Base-by-base conservation (phyloP, 1,140 invertebrate genomes). In the Drosophila novamexicana region DNA sequence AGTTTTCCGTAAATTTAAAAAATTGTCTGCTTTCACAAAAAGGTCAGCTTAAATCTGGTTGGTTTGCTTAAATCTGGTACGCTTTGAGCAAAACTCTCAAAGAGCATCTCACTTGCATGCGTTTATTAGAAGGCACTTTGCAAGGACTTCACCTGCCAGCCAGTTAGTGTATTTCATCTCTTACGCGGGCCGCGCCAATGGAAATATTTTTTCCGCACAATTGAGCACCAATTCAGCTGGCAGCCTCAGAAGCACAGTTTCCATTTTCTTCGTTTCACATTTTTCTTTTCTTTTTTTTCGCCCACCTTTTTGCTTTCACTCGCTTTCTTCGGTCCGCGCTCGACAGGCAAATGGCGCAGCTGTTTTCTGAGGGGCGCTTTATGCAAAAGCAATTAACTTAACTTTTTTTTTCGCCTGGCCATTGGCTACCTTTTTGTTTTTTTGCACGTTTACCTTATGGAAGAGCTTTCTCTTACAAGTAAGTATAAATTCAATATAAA, bases 381-480 rank as follows among this genome's bases (percentile, higher is more conserved):
- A 79, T 79, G 83, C 76, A 77, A 83, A 88, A 88, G 83, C 83
- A 86, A 86, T 86, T 88, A 86, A 83, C 76, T 77, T 77, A 74
- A 72, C 69, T 83, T 86, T 73, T 67, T 75, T 59, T 62, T 52
- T 34, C 18, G 0, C 34, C 53, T 14, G 16, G 40, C 39, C 50
- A 44, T 52, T 52, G 29, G n/a, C 16, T 50, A 18, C 37, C n/a
- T 57, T 52, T 44, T 68, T 50, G 53, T 42, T 40, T 66, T 49
- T n/a, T 7, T 34, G 16, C 18, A 12, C 40, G 57, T 12, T 49
- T 45, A 56, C 42, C 50, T 53, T 53, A 52, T 75, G 47, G 50
- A 49, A 52, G 40, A 53, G 67, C 54, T 49, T 61, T 37, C 61
- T 34, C 45, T 59, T 54, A 22, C 54, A 49, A 57, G 57, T 53